Percentiles rank a stretch among this genome's conserved stretches.
Conservation (phyloP, 2,888 invertebrate species). For the Synergus itoensis region DNA sequence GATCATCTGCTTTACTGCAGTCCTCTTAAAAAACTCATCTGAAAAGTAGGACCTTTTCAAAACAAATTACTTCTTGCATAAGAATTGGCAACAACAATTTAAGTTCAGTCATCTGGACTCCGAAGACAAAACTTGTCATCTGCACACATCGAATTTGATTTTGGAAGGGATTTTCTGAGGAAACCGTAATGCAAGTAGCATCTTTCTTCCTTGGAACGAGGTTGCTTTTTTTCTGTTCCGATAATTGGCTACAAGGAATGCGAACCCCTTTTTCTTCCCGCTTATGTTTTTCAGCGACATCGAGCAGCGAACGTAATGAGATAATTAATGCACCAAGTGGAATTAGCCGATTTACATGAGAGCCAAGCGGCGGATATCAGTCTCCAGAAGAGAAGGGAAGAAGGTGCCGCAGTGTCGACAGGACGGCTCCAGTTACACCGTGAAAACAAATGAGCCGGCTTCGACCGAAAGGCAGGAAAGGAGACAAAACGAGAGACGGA, state of each 20-base stretch:
- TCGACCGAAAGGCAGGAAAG: slow-evolving; percentile 20
- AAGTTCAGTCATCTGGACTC: no score
- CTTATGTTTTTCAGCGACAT: slow-evolving; percentile 57
- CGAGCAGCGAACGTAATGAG: slow-evolving; percentile 67
- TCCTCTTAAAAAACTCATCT: neutral
- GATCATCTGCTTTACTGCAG: neutral
- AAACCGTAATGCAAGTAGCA: slow-evolving; percentile 40
- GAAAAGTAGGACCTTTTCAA: neutral
- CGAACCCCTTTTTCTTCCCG: slow-evolving; percentile 57
- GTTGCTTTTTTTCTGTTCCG: slow-evolving; percentile 61
- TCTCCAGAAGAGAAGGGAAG: slow-evolving; percentile 35
- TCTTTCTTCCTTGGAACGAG: slow-evolving; percentile 8
- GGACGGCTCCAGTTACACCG: slow-evolving; percentile 64
- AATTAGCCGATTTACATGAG: slow-evolving; percentile 74
- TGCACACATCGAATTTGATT: neutral
- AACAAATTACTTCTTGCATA: neutral
- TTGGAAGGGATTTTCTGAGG: slow-evolving; percentile 9
- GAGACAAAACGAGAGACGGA: slow-evolving; percentile 7
- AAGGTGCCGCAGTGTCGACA: slow-evolving; percentile 67
- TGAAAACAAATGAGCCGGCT: slow-evolving; percentile 68
- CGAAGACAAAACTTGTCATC: no score
- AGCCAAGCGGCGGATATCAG: slow-evolving; percentile 55
- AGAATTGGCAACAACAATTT: neutral
- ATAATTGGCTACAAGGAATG: slow-evolving; percentile 65
- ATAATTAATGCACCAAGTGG: slow-evolving; percentile 73